Evolutionary conservation across 2,797 vertebrate species (phyloP).

Genomic region (Agapornis canus): DNA sequence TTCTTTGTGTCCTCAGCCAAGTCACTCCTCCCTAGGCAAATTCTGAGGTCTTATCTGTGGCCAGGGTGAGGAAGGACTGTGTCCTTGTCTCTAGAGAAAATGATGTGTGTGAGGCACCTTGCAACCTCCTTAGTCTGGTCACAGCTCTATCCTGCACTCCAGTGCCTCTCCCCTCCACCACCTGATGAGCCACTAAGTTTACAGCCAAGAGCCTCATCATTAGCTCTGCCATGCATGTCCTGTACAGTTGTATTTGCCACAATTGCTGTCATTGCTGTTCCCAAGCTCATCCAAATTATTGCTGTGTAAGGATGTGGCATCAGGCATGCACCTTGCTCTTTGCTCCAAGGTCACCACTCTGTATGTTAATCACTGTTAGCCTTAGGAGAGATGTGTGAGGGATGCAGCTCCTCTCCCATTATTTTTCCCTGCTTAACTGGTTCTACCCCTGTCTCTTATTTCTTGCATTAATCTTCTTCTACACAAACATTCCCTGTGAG

Average conservation of each 20-base stretch:
- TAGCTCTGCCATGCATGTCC: neutral
- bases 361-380: neutral
- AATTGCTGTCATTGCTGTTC: neutral
- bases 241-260: neutral
- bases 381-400: neutral
- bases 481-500: neutral
- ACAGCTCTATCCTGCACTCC: neutral
- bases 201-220: neutral
- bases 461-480: neutral
- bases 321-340: neutral
- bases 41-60: neutral
- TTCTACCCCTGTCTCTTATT: neutral
- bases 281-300: neutral
- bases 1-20: neutral
- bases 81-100: neutral
- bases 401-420: fast-evolving
- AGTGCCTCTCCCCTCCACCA: neutral
- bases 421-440: neutral
- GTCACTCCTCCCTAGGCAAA: neutral
- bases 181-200: neutral
- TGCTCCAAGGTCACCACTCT: neutral
- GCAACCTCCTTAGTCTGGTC: neutral
- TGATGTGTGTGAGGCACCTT: neutral
- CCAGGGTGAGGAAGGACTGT: neutral
- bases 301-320: neutral